Evolutionary conservation across 2,888 invertebrate genomes (phyloP), one percentile per base, ranked within the genome.

Genomic region (Eulithis prunata): DNA sequence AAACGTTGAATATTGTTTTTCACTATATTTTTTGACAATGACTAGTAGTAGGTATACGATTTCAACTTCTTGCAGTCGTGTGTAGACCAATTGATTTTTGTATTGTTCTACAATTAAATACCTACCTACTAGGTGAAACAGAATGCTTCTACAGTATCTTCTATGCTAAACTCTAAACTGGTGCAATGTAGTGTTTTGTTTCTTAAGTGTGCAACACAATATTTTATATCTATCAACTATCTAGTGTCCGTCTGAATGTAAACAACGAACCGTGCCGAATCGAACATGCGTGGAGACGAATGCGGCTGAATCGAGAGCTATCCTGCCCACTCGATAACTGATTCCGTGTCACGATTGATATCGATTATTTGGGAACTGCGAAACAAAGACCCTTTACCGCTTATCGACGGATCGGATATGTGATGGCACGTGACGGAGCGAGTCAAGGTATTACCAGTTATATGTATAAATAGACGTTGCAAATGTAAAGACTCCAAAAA

Each of bases 321-420:
- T 76, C 74, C 62, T 71, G 70, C 71, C 79, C 81, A 83, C 85
- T 87, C 82, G 79, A 87, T 84, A 84, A 80, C 81, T 82, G 87
- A 87, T 82, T 86, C 83, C 79, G 78, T 87, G 80, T 81, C 84
- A 78, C 77, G 82, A 81, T 83, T 84, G 82, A 79, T 85, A 84
- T 86, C 83, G 85, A 87, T 84, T 84, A 70, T 66, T 64, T 64
- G 60, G 57, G 60, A 76, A 76, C 78, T 77, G 75, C 73, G 71
- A 81, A 82, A 85, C 84, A 83, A 85, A 81, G 77, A 77, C 71
- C 77, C 73, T 78, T 81, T 81, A 74, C 43, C 60, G 77, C 76
- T 74, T 77, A 74, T 66, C 63, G 32, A 41, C 47, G 53, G 41
- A 64, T 61, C 61, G 53, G 58, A 51, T 60, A 59, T 59, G 49